Conservation (phyloP, 2,797 vertebrate species). For the Syngnathus rostellatus region DNA sequence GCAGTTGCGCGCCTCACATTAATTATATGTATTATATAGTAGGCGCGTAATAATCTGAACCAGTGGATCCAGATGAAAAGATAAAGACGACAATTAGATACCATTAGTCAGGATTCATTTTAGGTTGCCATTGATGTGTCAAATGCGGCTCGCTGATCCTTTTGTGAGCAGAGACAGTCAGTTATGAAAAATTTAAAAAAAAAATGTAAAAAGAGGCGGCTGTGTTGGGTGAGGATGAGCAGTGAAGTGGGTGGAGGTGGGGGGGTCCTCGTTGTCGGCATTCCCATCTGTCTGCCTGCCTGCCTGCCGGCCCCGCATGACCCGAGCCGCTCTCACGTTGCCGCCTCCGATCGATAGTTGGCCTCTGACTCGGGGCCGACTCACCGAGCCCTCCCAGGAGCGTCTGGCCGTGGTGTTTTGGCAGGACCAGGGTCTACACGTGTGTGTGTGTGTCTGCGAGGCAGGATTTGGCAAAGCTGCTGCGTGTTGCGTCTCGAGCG, state of each 20-base stretch:
- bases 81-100: slow-evolving; percentile 46
- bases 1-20: slow-evolving; percentile 34
- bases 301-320: slow-evolving; percentile 53
- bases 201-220: background rate
- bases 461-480: slow-evolving; percentile 48
- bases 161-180: slow-evolving; percentile 13
- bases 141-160: slow-evolving; percentile 13
- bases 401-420: slow-evolving; percentile 21
- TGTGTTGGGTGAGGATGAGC: slow-evolving; percentile 19
- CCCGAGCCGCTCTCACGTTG: slow-evolving; percentile 63
- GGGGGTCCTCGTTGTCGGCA: slow-evolving; percentile 26
- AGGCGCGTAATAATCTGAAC: slow-evolving; percentile 42
- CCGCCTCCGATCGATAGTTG: slow-evolving; percentile 65
- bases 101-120: slow-evolving; percentile 23
- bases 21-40: slow-evolving; percentile 47
- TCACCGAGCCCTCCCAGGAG: slow-evolving; percentile 56
- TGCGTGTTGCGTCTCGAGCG: slow-evolving; percentile 30
- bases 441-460: slow-evolving; percentile 32
- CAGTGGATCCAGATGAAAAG: slow-evolving; percentile 41
- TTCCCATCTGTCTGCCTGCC: slow-evolving; percentile 32
- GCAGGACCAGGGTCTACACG: slow-evolving; percentile 18
- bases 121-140: slow-evolving; percentile 33
- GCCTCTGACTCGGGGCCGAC: slow-evolving; percentile 64
- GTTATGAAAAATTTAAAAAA: background rate
- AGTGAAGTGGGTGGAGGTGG: slow-evolving; percentile 5